These are phyloP conservation scores for Ciconia nigra DNA, from an alignment of 2,797 vertebrate species.

Conservation along the genomic window DNA sequence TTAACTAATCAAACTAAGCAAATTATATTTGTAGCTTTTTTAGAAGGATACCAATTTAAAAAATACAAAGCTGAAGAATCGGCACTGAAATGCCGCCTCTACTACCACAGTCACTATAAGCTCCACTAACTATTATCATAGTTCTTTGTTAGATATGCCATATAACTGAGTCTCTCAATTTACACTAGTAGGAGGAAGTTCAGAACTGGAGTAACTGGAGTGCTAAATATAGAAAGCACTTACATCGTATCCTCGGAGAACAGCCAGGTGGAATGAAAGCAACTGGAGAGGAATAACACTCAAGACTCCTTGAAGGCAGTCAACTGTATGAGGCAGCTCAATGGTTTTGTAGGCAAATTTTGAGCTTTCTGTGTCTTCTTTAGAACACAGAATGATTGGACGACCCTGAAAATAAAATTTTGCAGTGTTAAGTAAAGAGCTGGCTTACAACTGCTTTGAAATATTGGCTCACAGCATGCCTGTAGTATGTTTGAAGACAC, in stretches of 20 bases:
- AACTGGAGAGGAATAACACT: slow-evolving; percentile 93
- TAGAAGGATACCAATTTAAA: background rate
- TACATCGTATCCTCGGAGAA: slow-evolving; percentile 92
- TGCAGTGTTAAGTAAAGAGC: background rate
- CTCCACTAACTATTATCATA: background rate
- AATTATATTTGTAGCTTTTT: background rate
- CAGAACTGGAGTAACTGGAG: background rate
- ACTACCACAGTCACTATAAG: background rate
- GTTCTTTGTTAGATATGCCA: background rate
- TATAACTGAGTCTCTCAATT: background rate
- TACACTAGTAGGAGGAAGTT: background rate
- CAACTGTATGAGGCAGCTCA: slow-evolving; percentile 90
- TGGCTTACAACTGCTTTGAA: background rate
- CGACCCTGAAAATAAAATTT: slow-evolving; percentile 79
- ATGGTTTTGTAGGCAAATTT: slow-evolving; percentile 89
- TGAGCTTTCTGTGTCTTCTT: slow-evolving; percentile 85
- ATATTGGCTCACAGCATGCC: background rate
- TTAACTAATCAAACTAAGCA: background rate
- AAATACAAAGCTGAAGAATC: background rate
- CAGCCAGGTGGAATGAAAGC: slow-evolving; percentile 94
- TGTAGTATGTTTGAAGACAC: background rate
- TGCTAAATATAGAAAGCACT: slow-evolving; percentile 52
- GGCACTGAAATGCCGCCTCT: background rate
- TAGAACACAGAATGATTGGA: slow-evolving; percentile 90
- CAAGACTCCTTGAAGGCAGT: slow-evolving; percentile 94